Evolutionary conservation across 1,140 invertebrate genomes (phyloP).

Genomic region (Aphelenchoides besseyi): DNA sequence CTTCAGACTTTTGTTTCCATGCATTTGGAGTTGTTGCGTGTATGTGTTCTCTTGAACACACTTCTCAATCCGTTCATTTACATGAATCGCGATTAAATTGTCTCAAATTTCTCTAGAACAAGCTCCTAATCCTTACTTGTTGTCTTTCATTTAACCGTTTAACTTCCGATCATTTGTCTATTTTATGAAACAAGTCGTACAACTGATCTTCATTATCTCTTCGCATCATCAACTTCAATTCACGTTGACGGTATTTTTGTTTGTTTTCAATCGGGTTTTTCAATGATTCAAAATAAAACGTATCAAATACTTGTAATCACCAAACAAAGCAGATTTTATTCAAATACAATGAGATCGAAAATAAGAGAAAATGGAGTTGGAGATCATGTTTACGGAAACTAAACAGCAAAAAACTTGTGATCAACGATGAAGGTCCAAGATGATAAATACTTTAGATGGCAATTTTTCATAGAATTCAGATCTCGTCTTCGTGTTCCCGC

Average conservation of each 20-base stretch:
- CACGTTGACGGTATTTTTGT: neutral
- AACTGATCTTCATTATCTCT: neutral
- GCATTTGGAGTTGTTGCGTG: conserved; percentile 41
- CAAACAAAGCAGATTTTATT: neutral
- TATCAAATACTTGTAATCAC: neutral
- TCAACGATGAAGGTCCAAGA: no score
- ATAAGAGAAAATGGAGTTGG: no score
- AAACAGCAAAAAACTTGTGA: no score
- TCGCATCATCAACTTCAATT: neutral
- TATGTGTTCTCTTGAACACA: conserved; percentile 51
- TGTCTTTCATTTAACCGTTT: neutral
- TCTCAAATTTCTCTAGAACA: no score
- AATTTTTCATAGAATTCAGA: no score
- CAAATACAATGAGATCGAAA: no score
- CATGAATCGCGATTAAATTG: conserved; percentile 22
- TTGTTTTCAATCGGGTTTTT: neutral
- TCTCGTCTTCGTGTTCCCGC: no score
- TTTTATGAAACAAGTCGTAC: neutral
- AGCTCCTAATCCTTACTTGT: neutral
- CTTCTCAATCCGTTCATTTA: conserved; percentile 54
- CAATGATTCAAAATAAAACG: neutral
- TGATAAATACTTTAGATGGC: no score
- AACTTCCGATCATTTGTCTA: neutral
- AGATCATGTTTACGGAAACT: no score
- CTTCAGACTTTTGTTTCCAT: conserved; percentile 47